Evolutionary conservation across 2,797 vertebrate species (phyloP).

Genomic region (Sebastiscus tertius): DNA sequence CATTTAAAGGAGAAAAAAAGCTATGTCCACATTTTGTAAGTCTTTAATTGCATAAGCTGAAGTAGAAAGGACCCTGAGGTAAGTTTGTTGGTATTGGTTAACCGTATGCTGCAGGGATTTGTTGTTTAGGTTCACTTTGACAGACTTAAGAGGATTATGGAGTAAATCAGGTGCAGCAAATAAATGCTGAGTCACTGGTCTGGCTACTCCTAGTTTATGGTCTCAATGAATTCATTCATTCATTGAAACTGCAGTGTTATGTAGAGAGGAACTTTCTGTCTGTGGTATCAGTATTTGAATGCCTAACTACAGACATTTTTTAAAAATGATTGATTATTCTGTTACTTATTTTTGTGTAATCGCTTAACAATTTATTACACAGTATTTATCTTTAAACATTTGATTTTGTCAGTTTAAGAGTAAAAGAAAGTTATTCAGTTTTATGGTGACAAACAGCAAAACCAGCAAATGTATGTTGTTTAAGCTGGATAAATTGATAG

Average conservation of each 20-base stretch:
- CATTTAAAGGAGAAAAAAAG: neutral
- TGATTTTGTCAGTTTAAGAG: neutral
- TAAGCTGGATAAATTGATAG: neutral
- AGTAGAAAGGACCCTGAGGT: neutral
- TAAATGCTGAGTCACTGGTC: slow-evolving; percentile 58
- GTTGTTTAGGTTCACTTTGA: neutral
- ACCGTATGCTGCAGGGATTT: neutral
- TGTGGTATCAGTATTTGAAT: neutral
- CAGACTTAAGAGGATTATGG: neutral
- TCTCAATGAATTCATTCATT: slow-evolving; percentile 12
- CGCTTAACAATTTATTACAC: neutral
- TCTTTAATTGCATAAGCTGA: too few relatives aligned
- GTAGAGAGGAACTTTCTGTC: neutral
- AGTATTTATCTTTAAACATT: neutral
- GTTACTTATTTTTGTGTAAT: neutral
- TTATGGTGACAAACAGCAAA: neutral
- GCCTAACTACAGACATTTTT: neutral
- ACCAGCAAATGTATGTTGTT: neutral
- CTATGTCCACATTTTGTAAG: too few relatives aligned
- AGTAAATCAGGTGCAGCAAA: neutral
- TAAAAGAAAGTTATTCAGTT: neutral
- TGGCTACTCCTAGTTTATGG: neutral
- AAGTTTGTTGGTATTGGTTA: neutral
- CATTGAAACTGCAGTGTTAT: neutral
- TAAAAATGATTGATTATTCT: neutral